These are phyloP conservation scores for Limonius californicus DNA, from an alignment of 1,140 invertebrate species.

Conservation along the genomic window DNA sequence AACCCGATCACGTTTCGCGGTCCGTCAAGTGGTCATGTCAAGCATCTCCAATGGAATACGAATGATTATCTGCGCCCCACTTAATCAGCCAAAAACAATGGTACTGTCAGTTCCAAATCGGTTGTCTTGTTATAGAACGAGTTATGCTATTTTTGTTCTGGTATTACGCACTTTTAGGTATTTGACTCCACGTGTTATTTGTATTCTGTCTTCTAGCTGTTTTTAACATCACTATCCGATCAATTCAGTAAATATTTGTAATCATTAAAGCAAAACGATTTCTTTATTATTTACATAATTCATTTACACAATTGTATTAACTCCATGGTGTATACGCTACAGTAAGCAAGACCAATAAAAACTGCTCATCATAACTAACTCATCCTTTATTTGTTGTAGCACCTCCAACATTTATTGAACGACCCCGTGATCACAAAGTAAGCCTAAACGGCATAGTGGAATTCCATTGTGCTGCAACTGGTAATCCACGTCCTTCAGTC, in stretches of 20 bases:
- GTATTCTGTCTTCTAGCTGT: constrained; percentile 28
- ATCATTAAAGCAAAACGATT: too few species aligned
- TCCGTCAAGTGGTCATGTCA: constrained; percentile 17
- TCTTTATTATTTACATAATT: too few species aligned
- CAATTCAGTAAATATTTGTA: too few species aligned
- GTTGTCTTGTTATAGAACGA: constrained; percentile 32
- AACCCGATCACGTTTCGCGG: background rate
- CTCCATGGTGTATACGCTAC: too few species aligned
- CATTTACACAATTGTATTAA: too few species aligned
- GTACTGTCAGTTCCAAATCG: constrained; percentile 32
- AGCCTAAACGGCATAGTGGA: constrained; percentile 71
- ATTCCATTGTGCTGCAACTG: constrained; percentile 77
- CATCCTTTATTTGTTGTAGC: constrained; percentile 56
- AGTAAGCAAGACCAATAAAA: too few species aligned
- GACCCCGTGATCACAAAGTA: constrained; percentile 73
- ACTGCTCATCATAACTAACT: too few species aligned
- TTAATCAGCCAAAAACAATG: constrained; percentile 29
- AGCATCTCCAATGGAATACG: constrained; percentile 22
- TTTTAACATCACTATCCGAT: too few species aligned
- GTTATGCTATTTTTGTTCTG: constrained; percentile 1
- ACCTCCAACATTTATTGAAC: constrained; percentile 71
- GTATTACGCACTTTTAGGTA: too few species aligned
- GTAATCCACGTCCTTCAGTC: constrained; percentile 81
- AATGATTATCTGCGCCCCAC: constrained; percentile 21
- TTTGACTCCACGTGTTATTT: constrained; percentile 18